Evolutionary conservation across 2,797 vertebrate genomes (phyloP).

Genomic region (Notolepis coatsorum): DNA sequence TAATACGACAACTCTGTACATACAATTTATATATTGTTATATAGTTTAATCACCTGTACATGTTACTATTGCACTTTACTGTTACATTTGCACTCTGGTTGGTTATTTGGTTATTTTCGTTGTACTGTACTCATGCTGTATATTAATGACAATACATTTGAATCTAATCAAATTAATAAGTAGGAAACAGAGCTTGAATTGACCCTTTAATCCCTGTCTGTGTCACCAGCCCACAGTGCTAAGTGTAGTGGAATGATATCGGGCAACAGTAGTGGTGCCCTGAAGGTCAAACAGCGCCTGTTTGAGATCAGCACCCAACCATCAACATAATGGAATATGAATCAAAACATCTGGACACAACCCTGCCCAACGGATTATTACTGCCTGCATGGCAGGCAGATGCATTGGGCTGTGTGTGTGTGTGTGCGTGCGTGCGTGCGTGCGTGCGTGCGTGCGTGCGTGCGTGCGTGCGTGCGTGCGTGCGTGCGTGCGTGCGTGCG

Average conservation of each 20-base stretch:
- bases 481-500: background rate
- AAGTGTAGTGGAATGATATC: constrained; percentile 24
- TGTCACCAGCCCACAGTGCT: too few relatives aligned
- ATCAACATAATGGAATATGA: constrained; percentile 64
- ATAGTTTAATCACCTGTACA: too few relatives aligned
- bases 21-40: too few relatives aligned
- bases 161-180: too few relatives aligned
- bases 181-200: too few relatives aligned
- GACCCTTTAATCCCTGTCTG: too few relatives aligned
- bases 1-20: too few relatives aligned
- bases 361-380: constrained; percentile 67
- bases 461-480: background rate
- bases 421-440: background rate
- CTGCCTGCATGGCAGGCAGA: constrained; percentile 60
- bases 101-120: too few relatives aligned
- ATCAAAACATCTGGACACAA: constrained; percentile 66
- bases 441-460: background rate
- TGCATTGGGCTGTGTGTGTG: background rate
- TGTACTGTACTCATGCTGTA: too few relatives aligned
- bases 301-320: constrained; percentile 66
- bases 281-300: constrained; percentile 73
- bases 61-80: too few relatives aligned
- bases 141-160: too few relatives aligned
- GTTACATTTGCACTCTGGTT: too few relatives aligned
- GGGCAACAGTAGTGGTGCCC: constrained; percentile 44